Percentiles rank a stretch among this genome's conserved stretches.
Conservation (phyloP, 2,888 invertebrate genomes). For the Diloba caeruleocephala region DNA sequence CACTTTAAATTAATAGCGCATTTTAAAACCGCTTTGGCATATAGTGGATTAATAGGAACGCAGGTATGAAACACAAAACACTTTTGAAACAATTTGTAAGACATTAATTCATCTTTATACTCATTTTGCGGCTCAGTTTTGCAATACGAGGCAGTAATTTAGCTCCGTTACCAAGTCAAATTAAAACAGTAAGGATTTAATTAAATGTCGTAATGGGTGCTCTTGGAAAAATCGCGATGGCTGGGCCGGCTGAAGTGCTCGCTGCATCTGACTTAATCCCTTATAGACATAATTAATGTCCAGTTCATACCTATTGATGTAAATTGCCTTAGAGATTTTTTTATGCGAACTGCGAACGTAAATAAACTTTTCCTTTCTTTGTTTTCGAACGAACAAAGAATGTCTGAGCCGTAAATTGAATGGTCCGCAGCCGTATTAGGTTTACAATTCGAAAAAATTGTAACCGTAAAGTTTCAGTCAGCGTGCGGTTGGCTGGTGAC, state of each 20-base stretch:
- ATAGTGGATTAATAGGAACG: conserved; percentile 10
- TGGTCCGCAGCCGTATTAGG: conserved; percentile 17
- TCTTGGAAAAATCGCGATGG: conserved; percentile 79
- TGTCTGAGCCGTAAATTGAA: conserved; percentile 35
- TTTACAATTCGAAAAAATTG: conserved; percentile 19
- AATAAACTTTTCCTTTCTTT: conserved; percentile 45
- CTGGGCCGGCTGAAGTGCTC: conserved; percentile 57
- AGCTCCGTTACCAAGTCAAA: conserved; percentile 77
- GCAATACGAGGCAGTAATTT: conserved; percentile 74
- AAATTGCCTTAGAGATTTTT: conserved; percentile 54
- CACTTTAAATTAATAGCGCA: no score
- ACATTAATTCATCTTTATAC: conserved; percentile 59
- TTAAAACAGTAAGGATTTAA: conserved; percentile 86
- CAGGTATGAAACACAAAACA: conserved; percentile 29
- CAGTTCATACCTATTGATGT: conserved; percentile 53
- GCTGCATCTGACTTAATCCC: conserved; percentile 73
- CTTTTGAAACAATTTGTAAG: conserved; percentile 51
- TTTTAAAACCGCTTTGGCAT: no score
- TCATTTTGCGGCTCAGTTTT: conserved; percentile 52
- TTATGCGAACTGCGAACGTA: conserved; percentile 54
- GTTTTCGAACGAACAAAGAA: conserved; percentile 29
- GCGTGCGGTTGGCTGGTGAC: neutral
- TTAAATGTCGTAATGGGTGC: conserved; percentile 85
- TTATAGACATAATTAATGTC: conserved; percentile 68
- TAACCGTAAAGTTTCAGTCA: neutral